Conservation (phyloP, 2,888 invertebrate genomes). For the Anarsia innoxiella region DNA sequence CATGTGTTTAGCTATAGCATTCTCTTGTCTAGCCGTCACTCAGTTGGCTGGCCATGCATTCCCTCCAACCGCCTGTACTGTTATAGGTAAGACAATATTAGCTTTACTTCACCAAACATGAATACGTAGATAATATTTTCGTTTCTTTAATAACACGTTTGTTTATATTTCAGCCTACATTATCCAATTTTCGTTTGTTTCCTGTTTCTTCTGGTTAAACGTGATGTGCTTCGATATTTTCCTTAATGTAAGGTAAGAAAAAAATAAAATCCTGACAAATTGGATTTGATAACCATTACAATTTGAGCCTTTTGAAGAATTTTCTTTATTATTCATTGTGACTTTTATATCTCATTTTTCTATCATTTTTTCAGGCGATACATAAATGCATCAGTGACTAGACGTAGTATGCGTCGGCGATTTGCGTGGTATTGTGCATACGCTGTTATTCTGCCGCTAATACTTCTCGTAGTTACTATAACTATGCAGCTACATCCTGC, state of each 20-base stretch:
- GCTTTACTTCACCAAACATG: too few relatives aligned
- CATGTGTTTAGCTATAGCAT: slow-evolving; percentile 71
- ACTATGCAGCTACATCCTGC: slow-evolving; percentile 75
- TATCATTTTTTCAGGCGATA: slow-evolving; percentile 56
- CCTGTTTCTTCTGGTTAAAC: slow-evolving; percentile 81
- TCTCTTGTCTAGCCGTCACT: slow-evolving; percentile 69
- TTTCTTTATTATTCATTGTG: background rate
- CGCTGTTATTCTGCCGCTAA: slow-evolving; percentile 69
- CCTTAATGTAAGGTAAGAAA: slow-evolving; percentile 70
- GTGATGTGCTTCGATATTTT: slow-evolving; percentile 81
- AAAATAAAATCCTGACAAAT: background rate
- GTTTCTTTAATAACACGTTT: background rate
- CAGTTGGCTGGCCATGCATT: slow-evolving; percentile 71
- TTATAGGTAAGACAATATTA: slow-evolving; percentile 59
- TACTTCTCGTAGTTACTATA: slow-evolving; percentile 72
- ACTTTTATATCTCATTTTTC: too few relatives aligned
- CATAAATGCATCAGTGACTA: slow-evolving; percentile 50
- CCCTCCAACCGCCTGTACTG: slow-evolving; percentile 56
- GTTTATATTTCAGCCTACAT: slow-evolving; percentile 74
- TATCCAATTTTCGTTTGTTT: slow-evolving; percentile 79
- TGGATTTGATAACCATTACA: background rate
- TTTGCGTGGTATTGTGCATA: slow-evolving; percentile 77
- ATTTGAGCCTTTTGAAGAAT: background rate
- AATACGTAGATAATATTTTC: too few relatives aligned
- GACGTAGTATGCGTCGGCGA: slow-evolving; percentile 58